These are phyloP conservation scores for Bembecia ichneumoniformis DNA, from an alignment of 2,888 invertebrate species.

Conservation along the genomic window DNA sequence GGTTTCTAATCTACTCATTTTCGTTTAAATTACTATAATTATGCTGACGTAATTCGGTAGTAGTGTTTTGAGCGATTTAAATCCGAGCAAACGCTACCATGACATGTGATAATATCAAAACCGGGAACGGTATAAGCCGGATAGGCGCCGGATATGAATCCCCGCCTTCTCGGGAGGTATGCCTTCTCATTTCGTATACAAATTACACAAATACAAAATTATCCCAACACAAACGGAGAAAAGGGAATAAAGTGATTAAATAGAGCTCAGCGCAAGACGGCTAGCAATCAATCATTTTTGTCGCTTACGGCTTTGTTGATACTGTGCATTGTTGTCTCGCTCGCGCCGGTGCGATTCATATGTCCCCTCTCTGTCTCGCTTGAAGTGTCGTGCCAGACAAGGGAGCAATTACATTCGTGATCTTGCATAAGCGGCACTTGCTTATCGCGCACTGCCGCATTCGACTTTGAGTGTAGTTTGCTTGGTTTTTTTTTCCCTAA, in stretches of 20 bases:
- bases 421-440: conserved; percentile 73
- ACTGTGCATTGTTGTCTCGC: conserved; percentile 37
- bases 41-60: background rate
- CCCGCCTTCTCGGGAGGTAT: conserved; percentile 45
- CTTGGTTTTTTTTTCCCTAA: conserved; percentile 62
- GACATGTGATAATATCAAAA: conserved; percentile 53
- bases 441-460: conserved; percentile 63
- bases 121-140: conserved; percentile 38
- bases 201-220: conserved; percentile 72
- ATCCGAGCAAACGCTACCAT: conserved; percentile 37
- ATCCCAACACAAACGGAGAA: conserved; percentile 71
- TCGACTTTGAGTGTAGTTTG: conserved; percentile 66
- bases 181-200: conserved; percentile 67
- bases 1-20: no score
- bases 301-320: conserved; percentile 64
- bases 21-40: no score
- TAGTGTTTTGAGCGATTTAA: conserved; percentile 11
- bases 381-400: conserved; percentile 71
- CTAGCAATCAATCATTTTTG: conserved; percentile 73
- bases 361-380: conserved; percentile 54
- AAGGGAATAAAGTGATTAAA: conserved; percentile 75
- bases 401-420: conserved; percentile 75
- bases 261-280: conserved; percentile 72
- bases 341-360: conserved; percentile 26
- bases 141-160: conserved; percentile 56